Percentiles rank a stretch among this genome's conserved stretches.
Conservation (phyloP, 2,113 vertebrate genomes). For the Pelecanus crispus region DNA sequence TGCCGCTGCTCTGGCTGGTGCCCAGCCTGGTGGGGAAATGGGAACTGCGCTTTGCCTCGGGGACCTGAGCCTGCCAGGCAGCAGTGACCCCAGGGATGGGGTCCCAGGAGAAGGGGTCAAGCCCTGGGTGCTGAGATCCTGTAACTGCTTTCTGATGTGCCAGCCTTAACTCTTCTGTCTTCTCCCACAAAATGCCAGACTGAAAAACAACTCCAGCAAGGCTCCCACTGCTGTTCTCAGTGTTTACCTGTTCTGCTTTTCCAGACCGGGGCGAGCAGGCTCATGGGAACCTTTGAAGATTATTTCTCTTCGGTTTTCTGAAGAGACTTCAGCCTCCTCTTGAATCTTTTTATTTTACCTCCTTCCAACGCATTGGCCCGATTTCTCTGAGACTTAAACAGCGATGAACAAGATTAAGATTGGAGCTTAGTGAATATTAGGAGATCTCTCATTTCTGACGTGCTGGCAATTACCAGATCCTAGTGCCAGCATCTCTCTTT, state of each 20-base stretch:
- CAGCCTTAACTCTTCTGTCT: neutral
- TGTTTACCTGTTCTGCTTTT: constrained; percentile 9
- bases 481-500: neutral
- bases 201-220: neutral
- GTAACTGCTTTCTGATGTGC: neutral
- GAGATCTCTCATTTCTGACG: neutral
- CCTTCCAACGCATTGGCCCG: neutral
- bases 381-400: constrained; percentile 31
- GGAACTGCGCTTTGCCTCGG: neutral
- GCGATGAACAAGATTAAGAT: constrained; percentile 50
- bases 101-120: neutral
- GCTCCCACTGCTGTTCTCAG: neutral
- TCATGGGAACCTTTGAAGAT: constrained; percentile 29
- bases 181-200: neutral
- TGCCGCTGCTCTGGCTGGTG: neutral
- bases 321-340: constrained; percentile 23
- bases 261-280: neutral
- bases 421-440: constrained; percentile 40
- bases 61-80: neutral
- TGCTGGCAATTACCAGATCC: constrained; percentile 14
- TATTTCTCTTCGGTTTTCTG: constrained; percentile 31
- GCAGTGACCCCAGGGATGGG: neutral
- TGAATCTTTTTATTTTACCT: constrained; percentile 24
- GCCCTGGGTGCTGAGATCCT: neutral
- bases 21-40: accelerated